A percentile compares a stretch with the other conserved stretches of the same genome.
These are phyloP conservation scores for Hydrotaea cyrtoneurina DNA, from an alignment of 2,888 invertebrate species.

Conservation along the genomic window DNA sequence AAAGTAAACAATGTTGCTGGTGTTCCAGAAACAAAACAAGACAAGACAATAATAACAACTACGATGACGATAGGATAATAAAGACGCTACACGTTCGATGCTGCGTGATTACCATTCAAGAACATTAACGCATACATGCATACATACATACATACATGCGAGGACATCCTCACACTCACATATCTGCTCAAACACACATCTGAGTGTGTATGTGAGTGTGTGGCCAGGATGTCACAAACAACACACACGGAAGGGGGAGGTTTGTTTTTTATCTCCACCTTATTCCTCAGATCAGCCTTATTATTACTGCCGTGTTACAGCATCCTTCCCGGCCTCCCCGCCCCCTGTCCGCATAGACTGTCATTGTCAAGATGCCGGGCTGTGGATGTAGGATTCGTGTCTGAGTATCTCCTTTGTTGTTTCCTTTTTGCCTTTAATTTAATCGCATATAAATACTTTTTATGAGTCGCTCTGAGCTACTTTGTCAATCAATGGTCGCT, in stretches of 20 bases:
- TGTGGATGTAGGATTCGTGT: conserved; percentile 15
- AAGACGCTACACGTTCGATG: conserved; percentile 75
- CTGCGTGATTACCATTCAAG: conserved; percentile 70
- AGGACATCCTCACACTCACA: background rate
- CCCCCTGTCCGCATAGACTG: conserved; percentile 32
- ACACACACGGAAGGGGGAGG: conserved; percentile 36
- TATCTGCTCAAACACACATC: conserved; percentile 18
- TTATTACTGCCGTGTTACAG: conserved; percentile 45
- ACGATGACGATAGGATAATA: conserved; percentile 72
- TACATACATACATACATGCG: conserved; percentile 12
- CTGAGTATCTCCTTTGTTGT: conserved; percentile 32
- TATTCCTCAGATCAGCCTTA: conserved; percentile 31
- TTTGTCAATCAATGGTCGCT: conserved; percentile 53
- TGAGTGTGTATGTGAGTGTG: conserved; percentile 4
- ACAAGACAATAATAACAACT: background rate
- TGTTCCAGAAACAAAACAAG: conserved; percentile 6
- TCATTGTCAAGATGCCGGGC: conserved; percentile 43
- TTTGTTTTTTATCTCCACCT: conserved; percentile 52
- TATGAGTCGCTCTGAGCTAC: conserved; percentile 63
- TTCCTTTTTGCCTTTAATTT: conserved; percentile 66
- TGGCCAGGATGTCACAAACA: background rate
- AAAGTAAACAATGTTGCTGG: conserved; percentile 19
- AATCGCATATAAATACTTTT: conserved; percentile 65
- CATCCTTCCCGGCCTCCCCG: background rate
- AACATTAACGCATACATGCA: conserved; percentile 57